These are phyloP conservation scores for Antheraea yamamai DNA, from an alignment of 2,888 invertebrate genomes.

Conservation along the genomic window DNA sequence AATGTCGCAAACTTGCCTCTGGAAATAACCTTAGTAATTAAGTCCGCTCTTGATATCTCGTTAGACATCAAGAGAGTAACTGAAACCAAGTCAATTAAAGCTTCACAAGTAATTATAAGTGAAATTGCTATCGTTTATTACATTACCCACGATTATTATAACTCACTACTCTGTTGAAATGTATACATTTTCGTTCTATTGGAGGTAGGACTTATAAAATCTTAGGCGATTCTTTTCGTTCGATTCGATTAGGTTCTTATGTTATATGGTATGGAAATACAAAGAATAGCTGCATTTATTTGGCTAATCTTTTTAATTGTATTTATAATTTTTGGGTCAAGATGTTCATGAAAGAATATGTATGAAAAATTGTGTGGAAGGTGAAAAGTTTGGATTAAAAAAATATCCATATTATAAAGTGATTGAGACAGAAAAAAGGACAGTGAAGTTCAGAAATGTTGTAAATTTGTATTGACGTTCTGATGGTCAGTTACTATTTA, in stretches of 20 bases:
- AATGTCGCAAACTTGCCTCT: slow-evolving; percentile 39
- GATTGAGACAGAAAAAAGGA: too few relatives aligned
- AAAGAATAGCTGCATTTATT: background rate
- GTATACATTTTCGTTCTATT: background rate
- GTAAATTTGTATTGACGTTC: too few relatives aligned
- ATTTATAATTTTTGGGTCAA: too few relatives aligned
- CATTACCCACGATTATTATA: slow-evolving; percentile 8
- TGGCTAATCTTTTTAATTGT: too few relatives aligned
- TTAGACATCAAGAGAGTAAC: slow-evolving; percentile 47
- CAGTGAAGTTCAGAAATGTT: too few relatives aligned
- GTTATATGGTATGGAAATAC: background rate
- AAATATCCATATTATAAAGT: too few relatives aligned
- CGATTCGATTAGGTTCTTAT: background rate
- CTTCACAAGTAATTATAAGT: slow-evolving; percentile 23
- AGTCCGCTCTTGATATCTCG: slow-evolving; percentile 41
- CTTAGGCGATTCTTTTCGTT: background rate
- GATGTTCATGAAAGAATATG: too few relatives aligned
- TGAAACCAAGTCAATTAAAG: slow-evolving; percentile 45
- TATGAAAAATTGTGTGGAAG: too few relatives aligned
- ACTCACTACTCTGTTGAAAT: background rate
- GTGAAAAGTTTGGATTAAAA: too few relatives aligned
- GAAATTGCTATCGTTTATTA: slow-evolving; percentile 16
- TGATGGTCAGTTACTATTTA: too few relatives aligned
- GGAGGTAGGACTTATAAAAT: background rate
- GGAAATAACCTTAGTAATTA: slow-evolving; percentile 50